These are phyloP conservation scores for Musca vetustissima DNA, from an alignment of 1,140 invertebrate species.

Conservation along the genomic window DNA sequence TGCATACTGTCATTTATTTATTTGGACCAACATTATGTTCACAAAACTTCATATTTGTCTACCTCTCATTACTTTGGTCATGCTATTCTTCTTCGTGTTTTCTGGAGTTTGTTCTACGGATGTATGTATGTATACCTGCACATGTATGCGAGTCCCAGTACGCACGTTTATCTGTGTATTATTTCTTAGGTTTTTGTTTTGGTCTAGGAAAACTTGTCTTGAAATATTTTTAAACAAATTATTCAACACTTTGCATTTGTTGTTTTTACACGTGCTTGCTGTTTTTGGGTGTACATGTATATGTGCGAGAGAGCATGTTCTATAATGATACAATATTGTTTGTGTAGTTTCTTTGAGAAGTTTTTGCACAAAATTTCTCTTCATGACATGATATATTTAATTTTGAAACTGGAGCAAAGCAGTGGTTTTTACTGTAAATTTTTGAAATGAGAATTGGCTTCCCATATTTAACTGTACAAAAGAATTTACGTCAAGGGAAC, in stretches of 20 bases:
- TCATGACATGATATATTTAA: too few species aligned
- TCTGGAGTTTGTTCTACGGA: not conserved
- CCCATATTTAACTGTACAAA: too few species aligned
- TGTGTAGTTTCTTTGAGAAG: too few species aligned
- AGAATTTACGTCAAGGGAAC: too few species aligned
- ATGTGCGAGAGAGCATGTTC: too few species aligned
- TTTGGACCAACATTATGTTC: not conserved
- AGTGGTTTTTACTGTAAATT: too few species aligned
- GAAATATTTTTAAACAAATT: constrained; percentile 22
- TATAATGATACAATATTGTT: too few species aligned
- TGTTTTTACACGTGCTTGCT: constrained; percentile 15
- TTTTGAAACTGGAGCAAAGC: too few species aligned
- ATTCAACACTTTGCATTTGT: constrained; percentile 17
- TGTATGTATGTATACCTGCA: too few species aligned
- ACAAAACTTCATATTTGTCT: constrained; percentile 17
- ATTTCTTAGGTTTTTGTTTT: not conserved
- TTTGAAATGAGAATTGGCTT: too few species aligned
- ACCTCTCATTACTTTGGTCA: not conserved
- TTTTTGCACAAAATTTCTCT: too few species aligned
- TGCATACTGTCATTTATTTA: not conserved
- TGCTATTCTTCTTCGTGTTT: not conserved
- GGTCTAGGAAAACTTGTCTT: constrained; percentile 20
- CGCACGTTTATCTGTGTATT: not conserved
- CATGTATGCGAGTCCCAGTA: not conserved
- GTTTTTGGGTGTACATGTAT: too few species aligned